Conservation (phyloP, 2,113 vertebrate species). For the Istiophorus platypterus region DNA sequence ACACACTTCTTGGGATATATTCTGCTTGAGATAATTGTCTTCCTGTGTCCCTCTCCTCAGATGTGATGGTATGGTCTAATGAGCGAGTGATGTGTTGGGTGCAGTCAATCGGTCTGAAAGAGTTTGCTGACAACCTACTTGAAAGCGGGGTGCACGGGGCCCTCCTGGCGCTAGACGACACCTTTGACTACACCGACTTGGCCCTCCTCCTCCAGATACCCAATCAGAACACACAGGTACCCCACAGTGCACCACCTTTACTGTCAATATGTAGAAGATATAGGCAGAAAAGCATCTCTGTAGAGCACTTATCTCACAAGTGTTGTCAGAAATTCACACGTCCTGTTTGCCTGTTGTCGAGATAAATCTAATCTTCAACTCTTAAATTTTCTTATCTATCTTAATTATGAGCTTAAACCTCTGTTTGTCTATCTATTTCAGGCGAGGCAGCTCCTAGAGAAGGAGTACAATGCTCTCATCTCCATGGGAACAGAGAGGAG, state of each 20-base stretch:
- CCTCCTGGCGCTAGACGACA: conserved; percentile 93
- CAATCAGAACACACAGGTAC: conserved; percentile 93
- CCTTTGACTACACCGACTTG: conserved; percentile 93
- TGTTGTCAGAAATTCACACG: background rate
- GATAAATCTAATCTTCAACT: conserved; percentile 33
- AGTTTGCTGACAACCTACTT: conserved; percentile 92
- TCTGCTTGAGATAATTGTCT: background rate
- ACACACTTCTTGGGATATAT: background rate
- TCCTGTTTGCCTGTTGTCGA: conserved; percentile 1
- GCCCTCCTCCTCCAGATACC: conserved; percentile 94
- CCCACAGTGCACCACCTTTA: background rate
- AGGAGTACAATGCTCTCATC: conserved; percentile 93
- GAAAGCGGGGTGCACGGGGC: conserved; percentile 94
- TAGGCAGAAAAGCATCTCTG: background rate
- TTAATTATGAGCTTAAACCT: conserved; percentile 31
- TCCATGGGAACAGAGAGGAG: conserved; percentile 92
- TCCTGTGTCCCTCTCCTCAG: conserved; percentile 68
- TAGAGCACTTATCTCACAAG: background rate
- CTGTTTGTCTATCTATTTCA: conserved; percentile 61
- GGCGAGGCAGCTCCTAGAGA: conserved; percentile 93
- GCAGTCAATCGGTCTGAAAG: conserved; percentile 92
- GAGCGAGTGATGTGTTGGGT: conserved; percentile 96
- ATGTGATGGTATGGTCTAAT: conserved; percentile 97
- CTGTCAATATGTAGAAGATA: background rate
- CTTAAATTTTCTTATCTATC: conserved; percentile 37